Base-by-base conservation (phyloP, 2,797 vertebrate species). In the Lemur catta region DNA sequence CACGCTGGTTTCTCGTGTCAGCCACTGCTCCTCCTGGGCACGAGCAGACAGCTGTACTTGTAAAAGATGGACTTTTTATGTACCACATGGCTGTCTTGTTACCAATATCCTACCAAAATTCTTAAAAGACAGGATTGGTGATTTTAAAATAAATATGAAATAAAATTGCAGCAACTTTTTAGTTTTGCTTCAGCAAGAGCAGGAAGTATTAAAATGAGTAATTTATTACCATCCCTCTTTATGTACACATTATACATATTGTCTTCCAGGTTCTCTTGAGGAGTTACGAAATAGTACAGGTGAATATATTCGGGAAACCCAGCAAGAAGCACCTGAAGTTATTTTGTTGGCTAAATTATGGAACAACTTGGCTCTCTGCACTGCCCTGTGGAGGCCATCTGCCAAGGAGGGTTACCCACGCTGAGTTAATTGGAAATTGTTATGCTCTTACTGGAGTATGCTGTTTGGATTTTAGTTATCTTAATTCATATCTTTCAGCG, bases 41-140 rank as follows among this genome's bases (percentile, higher is more conserved):
- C 80, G 75, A 86, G 61, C 65, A 96, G 94, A 97, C 96, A 98
- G 94, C 94, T 97, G 93, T 86, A 93, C 87, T 97, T 95, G 75
- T 84, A 95, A 96, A 96, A 96, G 71, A 95, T 85, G 50, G 46
- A 55, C 97, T 94, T 93, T 74, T 92, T 76, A 95, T 55, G 80
- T 91, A 10, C 9, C 12, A 75, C 52, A 24, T 90, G 78, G 82
- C 41, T 89, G 22, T 91, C 0, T 1, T 72, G n/a, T 92, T 92
- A 55, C 38, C 94, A 96, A 41, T 94, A 89, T 87, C 10, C 33
- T 65, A 74, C 52, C 84, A 88, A 33, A 63, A 50, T 94, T 87
- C 81, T 86, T 89, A 65, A 65, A 63, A 79, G 41, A 24, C 7
- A 80, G 35, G 46, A 74, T 52, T 82, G 35, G 59, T 22, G 65